These are phyloP conservation scores for Trichomycterus rosablanca DNA, from an alignment of 2,113 vertebrate species.

Conservation along the genomic window DNA sequence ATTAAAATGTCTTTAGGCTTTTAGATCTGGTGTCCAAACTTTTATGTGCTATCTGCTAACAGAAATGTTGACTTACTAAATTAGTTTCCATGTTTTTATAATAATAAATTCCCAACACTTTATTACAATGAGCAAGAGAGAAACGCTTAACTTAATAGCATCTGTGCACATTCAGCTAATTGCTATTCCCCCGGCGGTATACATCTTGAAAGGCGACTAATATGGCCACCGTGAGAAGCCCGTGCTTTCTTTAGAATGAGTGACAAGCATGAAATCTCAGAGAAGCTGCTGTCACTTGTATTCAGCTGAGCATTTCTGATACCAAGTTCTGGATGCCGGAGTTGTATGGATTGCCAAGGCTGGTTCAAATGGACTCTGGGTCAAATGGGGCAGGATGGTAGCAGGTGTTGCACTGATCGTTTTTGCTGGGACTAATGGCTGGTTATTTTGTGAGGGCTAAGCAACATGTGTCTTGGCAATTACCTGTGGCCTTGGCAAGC, in stretches of 20 bases:
- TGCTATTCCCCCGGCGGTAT: neutral
- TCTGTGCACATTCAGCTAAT: neutral
- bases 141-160: neutral
- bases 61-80: too few species aligned
- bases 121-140: too few species aligned
- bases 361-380: neutral
- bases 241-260: slow-evolving; percentile 10
- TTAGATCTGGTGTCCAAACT: too few species aligned
- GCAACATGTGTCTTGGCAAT: neutral
- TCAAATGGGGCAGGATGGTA: neutral
- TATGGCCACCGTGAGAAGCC: neutral
- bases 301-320: slow-evolving; percentile 39
- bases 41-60: too few species aligned
- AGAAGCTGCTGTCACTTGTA: slow-evolving; percentile 33
- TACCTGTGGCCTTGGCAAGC: neutral
- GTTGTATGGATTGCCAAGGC: neutral
- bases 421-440: neutral
- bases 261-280: slow-evolving; percentile 45
- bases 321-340: neutral
- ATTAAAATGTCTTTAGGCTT: too few species aligned
- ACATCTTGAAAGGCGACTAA: neutral
- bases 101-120: too few species aligned
- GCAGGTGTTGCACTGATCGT: slow-evolving; percentile 23
- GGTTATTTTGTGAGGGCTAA: neutral
- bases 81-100: too few species aligned